Evolutionary conservation across 2,888 invertebrate species (phyloP).

Genomic region (Tetranychus piercei): DNA sequence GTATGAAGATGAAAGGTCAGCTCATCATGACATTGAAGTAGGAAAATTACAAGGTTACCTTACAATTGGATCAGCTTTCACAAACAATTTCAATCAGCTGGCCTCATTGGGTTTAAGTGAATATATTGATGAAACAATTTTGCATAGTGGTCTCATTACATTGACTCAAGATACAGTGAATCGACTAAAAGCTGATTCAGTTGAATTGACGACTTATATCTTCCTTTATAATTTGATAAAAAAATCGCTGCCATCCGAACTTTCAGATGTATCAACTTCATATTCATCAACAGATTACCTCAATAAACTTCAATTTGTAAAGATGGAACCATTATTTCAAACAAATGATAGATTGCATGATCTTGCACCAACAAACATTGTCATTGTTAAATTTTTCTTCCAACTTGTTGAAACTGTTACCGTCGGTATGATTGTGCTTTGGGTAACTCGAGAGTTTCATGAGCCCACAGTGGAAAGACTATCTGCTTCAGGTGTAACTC

Average conservation of each 20-base stretch:
- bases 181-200: background rate
- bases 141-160: background rate
- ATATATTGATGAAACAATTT: background rate
- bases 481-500: background rate
- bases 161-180: background rate
- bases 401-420: background rate
- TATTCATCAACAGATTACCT: background rate
- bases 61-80: background rate
- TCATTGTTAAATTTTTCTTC: background rate
- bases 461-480: background rate
- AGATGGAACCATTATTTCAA: background rate
- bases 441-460: background rate
- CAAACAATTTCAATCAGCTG: background rate
- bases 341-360: background rate
- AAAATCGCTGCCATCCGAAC: background rate
- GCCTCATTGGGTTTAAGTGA: background rate
- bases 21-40: background rate
- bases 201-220: background rate
- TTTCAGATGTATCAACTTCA: background rate
- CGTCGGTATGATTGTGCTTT: background rate
- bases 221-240: background rate
- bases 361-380: background rate
- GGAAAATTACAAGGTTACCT: background rate
- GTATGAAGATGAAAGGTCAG: background rate
- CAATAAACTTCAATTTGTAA: background rate